These are phyloP conservation scores for Limnothrissa miodon DNA, from an alignment of 2,113 vertebrate genomes.

Conservation along the genomic window DNA sequence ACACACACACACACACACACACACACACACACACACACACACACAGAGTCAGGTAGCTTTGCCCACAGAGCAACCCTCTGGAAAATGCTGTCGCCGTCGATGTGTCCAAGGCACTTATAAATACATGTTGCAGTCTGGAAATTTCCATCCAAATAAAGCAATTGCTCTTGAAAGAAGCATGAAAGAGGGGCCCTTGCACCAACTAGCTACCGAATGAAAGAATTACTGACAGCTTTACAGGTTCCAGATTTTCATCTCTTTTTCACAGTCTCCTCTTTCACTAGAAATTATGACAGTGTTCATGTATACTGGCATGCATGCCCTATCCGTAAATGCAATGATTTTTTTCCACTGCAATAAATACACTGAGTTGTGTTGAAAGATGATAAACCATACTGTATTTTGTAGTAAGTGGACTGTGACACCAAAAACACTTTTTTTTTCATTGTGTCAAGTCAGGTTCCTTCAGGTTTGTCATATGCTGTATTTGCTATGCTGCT, in stretches of 20 bases:
- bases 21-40: slow-evolving; percentile 13
- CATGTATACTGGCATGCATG: neutral
- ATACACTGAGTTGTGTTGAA: neutral
- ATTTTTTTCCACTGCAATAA: neutral
- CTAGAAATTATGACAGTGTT: slow-evolving; percentile 2
- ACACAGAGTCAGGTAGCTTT: neutral
- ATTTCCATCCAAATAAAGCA: slow-evolving; percentile 30
- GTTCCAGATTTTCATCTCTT: slow-evolving; percentile 17
- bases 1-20: slow-evolving; percentile 8
- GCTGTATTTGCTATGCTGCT: neutral
- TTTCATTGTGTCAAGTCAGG: neutral
- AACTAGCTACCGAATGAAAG: slow-evolving; percentile 11
- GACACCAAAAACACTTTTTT: neutral
- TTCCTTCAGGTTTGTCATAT: neutral
- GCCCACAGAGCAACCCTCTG: slow-evolving; percentile 16
- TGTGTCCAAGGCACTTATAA: slow-evolving; percentile 13
- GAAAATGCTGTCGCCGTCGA: slow-evolving; percentile 1
- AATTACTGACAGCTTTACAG: slow-evolving; percentile 14
- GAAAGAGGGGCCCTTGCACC: neutral
- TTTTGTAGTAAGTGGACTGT: neutral
- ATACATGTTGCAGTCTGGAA: slow-evolving; percentile 22
- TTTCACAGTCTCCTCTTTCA: slow-evolving; percentile 6
- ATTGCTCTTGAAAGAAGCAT: slow-evolving; percentile 15
- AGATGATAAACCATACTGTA: neutral
- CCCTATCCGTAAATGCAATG: neutral